These are phyloP conservation scores for Tachystola acroxantha DNA, from an alignment of 2,888 invertebrate genomes.

Conservation along the genomic window DNA sequence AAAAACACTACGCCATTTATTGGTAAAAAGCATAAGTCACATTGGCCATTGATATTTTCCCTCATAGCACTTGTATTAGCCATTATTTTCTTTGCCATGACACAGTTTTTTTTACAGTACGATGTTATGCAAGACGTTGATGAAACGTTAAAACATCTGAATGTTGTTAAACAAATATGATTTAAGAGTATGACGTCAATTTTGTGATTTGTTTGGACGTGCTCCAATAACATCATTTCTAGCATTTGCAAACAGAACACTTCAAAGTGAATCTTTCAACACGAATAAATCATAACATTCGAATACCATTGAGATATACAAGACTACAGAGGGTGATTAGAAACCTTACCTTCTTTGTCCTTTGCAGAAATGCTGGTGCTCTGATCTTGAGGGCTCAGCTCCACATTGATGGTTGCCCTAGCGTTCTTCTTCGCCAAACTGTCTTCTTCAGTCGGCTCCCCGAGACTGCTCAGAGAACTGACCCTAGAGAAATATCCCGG, in stretches of 20 bases:
- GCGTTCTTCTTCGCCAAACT: conserved; percentile 65
- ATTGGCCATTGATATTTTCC: no score
- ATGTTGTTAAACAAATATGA: neutral
- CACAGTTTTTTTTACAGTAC: no score
- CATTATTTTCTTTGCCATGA: no score
- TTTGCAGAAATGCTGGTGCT: conserved; percentile 48
- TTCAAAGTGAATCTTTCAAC: no score
- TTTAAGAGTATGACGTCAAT: neutral
- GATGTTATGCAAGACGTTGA: neutral
- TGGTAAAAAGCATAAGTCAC: no score
- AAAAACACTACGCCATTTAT: no score
- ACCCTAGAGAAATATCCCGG: conserved; percentile 87
- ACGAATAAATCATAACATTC: no score
- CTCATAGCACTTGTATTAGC: no score
- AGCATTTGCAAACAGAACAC: no score
- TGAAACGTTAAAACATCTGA: neutral
- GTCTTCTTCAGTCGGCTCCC: conserved; percentile 71
- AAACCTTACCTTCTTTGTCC: conserved; percentile 62
- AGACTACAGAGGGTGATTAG: no score
- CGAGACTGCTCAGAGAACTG: conserved; percentile 79
- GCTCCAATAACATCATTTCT: neutral
- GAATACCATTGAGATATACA: no score
- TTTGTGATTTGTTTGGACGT: neutral
- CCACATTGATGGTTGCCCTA: conserved; percentile 61
- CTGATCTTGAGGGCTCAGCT: conserved; percentile 46